Evolutionary conservation across 2,797 vertebrate genomes (phyloP).

Genomic region (Strix occidentalis): DNA sequence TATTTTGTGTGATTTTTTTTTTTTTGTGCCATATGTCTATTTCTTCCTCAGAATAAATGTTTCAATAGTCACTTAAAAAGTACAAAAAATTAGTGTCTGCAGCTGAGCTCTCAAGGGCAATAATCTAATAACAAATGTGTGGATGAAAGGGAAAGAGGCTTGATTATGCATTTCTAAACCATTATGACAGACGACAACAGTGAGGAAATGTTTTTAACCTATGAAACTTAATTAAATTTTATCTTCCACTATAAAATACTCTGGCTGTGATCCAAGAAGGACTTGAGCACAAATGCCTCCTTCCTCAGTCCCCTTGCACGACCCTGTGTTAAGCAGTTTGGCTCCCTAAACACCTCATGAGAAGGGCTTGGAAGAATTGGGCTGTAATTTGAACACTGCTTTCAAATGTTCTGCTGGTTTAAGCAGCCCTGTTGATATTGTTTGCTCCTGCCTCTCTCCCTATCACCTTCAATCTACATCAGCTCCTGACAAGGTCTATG

Average conservation of each 20-base stretch:
- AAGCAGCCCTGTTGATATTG: background rate
- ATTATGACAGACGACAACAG: slow-evolving; percentile 27
- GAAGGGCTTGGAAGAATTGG: background rate
- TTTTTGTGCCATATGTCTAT: background rate
- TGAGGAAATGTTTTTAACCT: slow-evolving; percentile 26
- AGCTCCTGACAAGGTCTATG: background rate
- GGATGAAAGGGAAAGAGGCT: slow-evolving; percentile 11
- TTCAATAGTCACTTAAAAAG: background rate
- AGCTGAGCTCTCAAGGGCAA: slow-evolving; percentile 36
- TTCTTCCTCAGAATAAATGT: background rate
- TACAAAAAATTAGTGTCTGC: background rate
- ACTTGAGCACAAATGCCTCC: background rate
- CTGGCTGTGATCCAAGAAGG: background rate
- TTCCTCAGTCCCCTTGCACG: background rate
- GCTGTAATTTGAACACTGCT: background rate
- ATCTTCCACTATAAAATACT: slow-evolving; percentile 11
- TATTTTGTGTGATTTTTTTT: background rate
- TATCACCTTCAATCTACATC: background rate
- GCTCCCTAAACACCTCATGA: background rate
- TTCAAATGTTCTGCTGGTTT: background rate
- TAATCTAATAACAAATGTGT: slow-evolving; percentile 23
- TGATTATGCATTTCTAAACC: slow-evolving; percentile 43
- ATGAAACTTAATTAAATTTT: slow-evolving; percentile 53
- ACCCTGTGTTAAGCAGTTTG: background rate
- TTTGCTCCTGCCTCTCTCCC: background rate